These are phyloP conservation scores for Saccopteryx bilineata DNA, from an alignment of 2,113 vertebrate species.

Conservation along the genomic window DNA sequence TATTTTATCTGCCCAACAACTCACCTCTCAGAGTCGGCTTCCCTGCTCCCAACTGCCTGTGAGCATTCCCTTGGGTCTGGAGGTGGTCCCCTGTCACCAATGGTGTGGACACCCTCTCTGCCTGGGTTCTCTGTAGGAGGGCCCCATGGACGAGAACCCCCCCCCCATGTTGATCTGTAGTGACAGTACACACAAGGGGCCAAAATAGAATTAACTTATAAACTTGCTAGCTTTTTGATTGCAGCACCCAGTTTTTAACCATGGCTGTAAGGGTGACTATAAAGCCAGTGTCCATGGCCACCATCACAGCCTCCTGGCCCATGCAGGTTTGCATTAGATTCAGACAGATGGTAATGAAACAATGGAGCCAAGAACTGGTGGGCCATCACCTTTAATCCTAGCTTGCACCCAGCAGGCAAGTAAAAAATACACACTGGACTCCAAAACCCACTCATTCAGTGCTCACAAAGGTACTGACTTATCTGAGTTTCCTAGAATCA, in stretches of 20 bases:
- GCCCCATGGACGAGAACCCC: rapidly evolving
- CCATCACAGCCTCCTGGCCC: too few relatives aligned
- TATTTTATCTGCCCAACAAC: too few relatives aligned
- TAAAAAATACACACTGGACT: too few relatives aligned
- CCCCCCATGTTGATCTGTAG: rapidly evolving
- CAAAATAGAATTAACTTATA: background rate
- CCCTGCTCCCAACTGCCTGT: background rate
- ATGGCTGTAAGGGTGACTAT: background rate
- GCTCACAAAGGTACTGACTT: too few relatives aligned
- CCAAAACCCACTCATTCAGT: too few relatives aligned
- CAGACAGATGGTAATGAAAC: too few relatives aligned
- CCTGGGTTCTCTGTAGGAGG: background rate
- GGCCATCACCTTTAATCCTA: too few relatives aligned
- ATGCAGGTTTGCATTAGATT: too few relatives aligned
- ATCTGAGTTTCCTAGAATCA: too few relatives aligned
- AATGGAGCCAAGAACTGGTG: too few relatives aligned
- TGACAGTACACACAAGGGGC: background rate
- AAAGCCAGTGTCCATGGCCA: too few relatives aligned
- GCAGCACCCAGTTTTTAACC: background rate
- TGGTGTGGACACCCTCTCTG: rapidly evolving
- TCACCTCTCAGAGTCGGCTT: background rate
- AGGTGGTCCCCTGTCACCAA: rapidly evolving
- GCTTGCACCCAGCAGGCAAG: too few relatives aligned
- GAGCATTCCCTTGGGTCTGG: background rate
- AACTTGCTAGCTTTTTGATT: background rate